phyloP scores from a whole-genome alignment of 1,140 invertebrate genomes.

The Brachionus angularis region DNA sequence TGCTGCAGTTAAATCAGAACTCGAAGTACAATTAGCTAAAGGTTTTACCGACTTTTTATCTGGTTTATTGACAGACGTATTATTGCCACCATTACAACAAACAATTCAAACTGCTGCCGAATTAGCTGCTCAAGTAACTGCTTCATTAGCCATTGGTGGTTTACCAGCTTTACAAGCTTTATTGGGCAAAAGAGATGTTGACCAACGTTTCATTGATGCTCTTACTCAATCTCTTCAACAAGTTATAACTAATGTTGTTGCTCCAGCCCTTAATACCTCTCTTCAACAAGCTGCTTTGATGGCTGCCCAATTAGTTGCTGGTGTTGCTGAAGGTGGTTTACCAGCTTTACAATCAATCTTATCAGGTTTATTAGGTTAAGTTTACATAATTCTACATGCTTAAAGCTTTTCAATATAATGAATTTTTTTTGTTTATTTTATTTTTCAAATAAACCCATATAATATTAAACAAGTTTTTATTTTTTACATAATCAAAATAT shows the following conservation, averaged over 20 bases:
- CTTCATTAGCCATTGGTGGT: background rate
- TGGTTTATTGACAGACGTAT: too few relatives aligned
- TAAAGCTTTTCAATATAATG: too few relatives aligned
- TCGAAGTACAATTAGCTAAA: too few relatives aligned
- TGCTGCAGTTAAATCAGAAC: background rate
- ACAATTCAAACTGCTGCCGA: conserved; percentile 32
- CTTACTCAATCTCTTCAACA: background rate
- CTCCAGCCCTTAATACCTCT: background rate
- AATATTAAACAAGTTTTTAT: too few relatives aligned
- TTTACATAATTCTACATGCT: too few relatives aligned
- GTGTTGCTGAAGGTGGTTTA: conserved; percentile 23
- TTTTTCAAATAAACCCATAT: too few relatives aligned
- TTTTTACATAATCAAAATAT: too few relatives aligned
- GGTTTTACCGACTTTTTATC: too few relatives aligned
- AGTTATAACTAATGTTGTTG: conserved; percentile 1
- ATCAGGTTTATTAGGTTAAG: too few relatives aligned
- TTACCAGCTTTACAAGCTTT: background rate
- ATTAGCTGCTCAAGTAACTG: conserved; percentile 5
- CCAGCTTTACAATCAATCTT: background rate
- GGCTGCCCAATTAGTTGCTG: conserved; percentile 14
- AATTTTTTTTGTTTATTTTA: too few relatives aligned
- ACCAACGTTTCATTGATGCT: background rate
- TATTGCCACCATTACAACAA: too few relatives aligned
- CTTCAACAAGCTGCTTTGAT: background rate
- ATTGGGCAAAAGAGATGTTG: conserved; percentile 23